Conservation (phyloP, 2,113 vertebrate genomes). For the Corythornis madagascariensis region DNA sequence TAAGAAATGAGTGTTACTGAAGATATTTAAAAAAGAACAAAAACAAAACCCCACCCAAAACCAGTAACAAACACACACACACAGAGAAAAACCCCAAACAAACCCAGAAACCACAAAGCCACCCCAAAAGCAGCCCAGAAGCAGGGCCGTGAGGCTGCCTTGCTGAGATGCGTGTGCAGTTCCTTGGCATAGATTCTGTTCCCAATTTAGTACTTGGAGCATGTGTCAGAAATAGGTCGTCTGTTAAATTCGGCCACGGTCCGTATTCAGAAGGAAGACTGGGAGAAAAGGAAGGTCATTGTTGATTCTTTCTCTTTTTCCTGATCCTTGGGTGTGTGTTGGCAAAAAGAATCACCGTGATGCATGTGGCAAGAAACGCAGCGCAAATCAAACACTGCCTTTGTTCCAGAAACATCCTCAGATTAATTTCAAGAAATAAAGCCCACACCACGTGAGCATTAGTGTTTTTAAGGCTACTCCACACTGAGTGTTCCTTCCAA, state of each 20-base stretch:
- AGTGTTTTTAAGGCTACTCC: neutral
- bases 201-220: conserved; percentile 48
- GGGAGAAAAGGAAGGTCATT: conserved; percentile 43
- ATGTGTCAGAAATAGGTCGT: conserved; percentile 58
- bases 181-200: conserved; percentile 63
- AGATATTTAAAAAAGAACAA: neutral
- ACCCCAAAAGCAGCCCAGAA: neutral
- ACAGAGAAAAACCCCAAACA: too few species aligned
- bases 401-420: conserved; percentile 27
- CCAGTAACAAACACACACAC: too few species aligned
- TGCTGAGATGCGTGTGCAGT: neutral
- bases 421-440: neutral
- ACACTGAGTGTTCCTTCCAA: neutral
- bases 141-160: neutral
- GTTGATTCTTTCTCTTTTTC: neutral
- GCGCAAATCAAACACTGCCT: conserved; percentile 8
- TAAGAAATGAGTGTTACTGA: neutral
- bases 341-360: neutral
- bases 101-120: neutral
- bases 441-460: neutral
- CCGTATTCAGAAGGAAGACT: neutral
- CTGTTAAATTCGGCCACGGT: conserved; percentile 47
- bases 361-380: neutral
- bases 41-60: too few species aligned
- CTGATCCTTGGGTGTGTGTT: neutral